Conservation (phyloP, 2,797 vertebrate species). For the Gymnodraco acuticeps region DNA sequence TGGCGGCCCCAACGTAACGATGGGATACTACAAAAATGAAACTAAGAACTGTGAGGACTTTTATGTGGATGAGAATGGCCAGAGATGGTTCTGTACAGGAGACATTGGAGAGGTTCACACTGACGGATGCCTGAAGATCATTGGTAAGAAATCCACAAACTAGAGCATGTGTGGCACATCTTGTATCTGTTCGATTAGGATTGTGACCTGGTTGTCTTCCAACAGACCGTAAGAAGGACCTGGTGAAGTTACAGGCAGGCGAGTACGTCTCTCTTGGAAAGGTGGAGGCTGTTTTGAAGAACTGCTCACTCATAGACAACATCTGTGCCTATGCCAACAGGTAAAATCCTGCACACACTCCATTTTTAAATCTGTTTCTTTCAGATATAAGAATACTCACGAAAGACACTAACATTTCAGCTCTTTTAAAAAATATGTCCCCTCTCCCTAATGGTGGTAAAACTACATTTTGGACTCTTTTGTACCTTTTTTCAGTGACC, state of each 20-base stretch:
- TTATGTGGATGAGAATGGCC: conserved; percentile 90
- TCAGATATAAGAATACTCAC: neutral
- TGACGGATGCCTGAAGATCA: conserved; percentile 97
- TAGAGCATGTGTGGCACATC: neutral
- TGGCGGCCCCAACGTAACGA: conserved; percentile 94
- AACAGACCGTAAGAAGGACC: conserved; percentile 96
- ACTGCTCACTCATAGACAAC: conserved; percentile 94
- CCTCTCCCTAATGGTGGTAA: neutral
- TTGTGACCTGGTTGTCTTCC: conserved; percentile 17
- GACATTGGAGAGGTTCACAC: conserved; percentile 94
- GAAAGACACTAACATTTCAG: neutral
- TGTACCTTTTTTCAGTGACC: conserved; percentile 84
- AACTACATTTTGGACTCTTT: no score
- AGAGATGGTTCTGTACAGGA: conserved; percentile 96
- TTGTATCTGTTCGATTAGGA: neutral
- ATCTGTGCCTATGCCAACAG: conserved; percentile 98
- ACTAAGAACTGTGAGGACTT: conserved; percentile 90
- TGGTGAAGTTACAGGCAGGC: conserved; percentile 96
- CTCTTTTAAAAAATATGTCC: neutral
- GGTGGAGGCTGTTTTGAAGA: conserved; percentile 96
- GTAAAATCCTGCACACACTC: conserved; percentile 69
- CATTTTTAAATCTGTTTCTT: neutral
- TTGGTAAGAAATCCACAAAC: conserved; percentile 84
- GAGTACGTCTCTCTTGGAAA: conserved; percentile 99
- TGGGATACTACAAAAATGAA: conserved; percentile 97